These are phyloP conservation scores for Synanthedon myopaeformis DNA, from an alignment of 2,888 invertebrate species.

Conservation along the genomic window DNA sequence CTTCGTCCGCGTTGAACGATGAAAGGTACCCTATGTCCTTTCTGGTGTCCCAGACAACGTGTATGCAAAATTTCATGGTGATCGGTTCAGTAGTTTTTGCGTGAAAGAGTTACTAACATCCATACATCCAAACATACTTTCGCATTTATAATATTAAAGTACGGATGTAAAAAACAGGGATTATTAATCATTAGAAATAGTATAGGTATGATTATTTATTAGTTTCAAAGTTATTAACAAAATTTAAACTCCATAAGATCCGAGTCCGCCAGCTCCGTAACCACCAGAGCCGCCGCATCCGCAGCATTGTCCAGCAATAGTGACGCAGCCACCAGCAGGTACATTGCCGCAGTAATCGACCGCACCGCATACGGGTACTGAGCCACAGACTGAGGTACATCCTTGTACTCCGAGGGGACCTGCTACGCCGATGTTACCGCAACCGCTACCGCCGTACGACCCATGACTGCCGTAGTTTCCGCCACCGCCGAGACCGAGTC, in stretches of 20 bases:
- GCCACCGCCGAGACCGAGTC: not conserved
- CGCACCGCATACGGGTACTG: slow-evolving; percentile 22
- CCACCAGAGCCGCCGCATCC: slow-evolving; percentile 10
- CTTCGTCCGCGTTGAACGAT: no score
- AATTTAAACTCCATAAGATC: not conserved
- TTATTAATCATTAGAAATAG: no score
- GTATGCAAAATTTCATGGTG: no score
- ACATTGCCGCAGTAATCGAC: slow-evolving; percentile 21
- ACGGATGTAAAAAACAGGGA: no score
- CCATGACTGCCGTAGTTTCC: not conserved
- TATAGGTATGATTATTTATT: no score
- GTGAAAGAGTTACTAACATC: no score
- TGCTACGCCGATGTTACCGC: not conserved
- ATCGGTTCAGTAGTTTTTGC: no score
- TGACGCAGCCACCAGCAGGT: slow-evolving; percentile 20
- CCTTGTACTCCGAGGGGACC: slow-evolving; percentile 7
- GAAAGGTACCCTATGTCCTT: no score
- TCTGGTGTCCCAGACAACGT: no score
- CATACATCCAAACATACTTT: no score
- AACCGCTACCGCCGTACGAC: not conserved
- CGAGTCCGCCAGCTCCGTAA: not conserved
- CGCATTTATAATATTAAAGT: no score
- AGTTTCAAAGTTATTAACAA: no score
- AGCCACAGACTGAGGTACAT: slow-evolving; percentile 19
- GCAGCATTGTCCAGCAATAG: slow-evolving; percentile 19